Percentiles rank a stretch among this genome's conserved stretches.
Evolutionary conservation across 2,888 invertebrate genomes (phyloP).

Genomic region (Microplitis deprimator): DNA sequence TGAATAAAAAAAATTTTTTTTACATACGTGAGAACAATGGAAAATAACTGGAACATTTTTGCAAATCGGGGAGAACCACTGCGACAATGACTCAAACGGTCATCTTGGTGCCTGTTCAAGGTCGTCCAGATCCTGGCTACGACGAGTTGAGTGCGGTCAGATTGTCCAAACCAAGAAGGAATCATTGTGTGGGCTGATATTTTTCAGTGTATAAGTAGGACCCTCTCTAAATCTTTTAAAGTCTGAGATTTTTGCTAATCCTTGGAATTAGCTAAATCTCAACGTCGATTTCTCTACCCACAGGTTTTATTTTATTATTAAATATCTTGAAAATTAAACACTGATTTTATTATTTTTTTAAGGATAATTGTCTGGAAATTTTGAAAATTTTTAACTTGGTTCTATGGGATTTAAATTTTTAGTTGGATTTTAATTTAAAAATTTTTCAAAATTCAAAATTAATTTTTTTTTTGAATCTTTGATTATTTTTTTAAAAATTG

Average conservation of each 20-base stretch:
- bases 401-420: too few relatives aligned
- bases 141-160: conserved; percentile 18
- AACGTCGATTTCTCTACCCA: background rate
- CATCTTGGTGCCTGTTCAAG: conserved; percentile 51
- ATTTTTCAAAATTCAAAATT: too few relatives aligned
- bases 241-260: conserved; percentile 13
- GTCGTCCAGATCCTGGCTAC: conserved; percentile 43
- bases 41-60: conserved; percentile 11
- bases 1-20: background rate
- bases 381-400: too few relatives aligned
- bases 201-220: conserved; percentile 9
- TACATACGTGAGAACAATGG: background rate
- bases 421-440: too few relatives aligned
- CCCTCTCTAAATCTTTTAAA: background rate
- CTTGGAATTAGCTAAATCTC: conserved; percentile 3
- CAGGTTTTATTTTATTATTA: background rate
- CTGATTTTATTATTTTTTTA: too few relatives aligned
- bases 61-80: conserved; percentile 31
- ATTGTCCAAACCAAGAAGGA: conserved; percentile 24
- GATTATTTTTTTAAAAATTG: too few relatives aligned
- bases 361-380: too few relatives aligned
- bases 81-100: conserved; percentile 46
- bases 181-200: conserved; percentile 22
- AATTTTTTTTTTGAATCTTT: too few relatives aligned
- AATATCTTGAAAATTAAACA: too few relatives aligned